Evolutionary conservation across 1,140 invertebrate species (phyloP).

Genomic region (Teleogryllus occipitalis): DNA sequence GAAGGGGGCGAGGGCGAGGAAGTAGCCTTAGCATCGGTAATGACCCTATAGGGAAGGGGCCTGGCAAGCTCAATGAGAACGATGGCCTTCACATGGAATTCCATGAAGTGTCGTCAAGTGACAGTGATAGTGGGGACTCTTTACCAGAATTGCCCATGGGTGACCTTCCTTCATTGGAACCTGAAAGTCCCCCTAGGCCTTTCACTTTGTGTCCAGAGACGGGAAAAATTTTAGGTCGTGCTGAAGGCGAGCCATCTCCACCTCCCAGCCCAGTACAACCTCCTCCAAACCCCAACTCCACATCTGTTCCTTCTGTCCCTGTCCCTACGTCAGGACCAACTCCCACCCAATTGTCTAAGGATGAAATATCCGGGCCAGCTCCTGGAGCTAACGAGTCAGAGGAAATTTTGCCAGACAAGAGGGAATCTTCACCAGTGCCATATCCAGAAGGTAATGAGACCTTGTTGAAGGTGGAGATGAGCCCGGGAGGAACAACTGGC

Average conservation of each 20-base stretch:
- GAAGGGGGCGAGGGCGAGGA: slow-evolving; percentile 7
- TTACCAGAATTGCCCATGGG: slow-evolving; percentile 46
- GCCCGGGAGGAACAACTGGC: slow-evolving; percentile 54
- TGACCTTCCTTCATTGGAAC: slow-evolving; percentile 48
- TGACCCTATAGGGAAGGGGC: slow-evolving; percentile 29
- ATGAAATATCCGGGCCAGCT: slow-evolving; percentile 1
- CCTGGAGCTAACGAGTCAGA: slow-evolving; percentile 7
- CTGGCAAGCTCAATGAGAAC: slow-evolving; percentile 39
- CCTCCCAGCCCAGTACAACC: slow-evolving; percentile 25
- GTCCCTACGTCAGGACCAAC: background rate
- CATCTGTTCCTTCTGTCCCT: background rate
- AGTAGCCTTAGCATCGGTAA: background rate
- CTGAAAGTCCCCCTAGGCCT: slow-evolving; percentile 54
- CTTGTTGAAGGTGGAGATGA: slow-evolving; percentile 55
- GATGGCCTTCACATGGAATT: slow-evolving; percentile 42
- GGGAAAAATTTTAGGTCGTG: slow-evolving; percentile 55
- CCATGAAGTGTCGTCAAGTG: slow-evolving; percentile 34
- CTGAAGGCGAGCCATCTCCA: slow-evolving; percentile 48
- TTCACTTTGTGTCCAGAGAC: slow-evolving; percentile 59
- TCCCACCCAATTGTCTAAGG: background rate
- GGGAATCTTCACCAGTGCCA: background rate
- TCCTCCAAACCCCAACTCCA: background rate
- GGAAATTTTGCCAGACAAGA: slow-evolving; percentile 16
- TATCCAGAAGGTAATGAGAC: slow-evolving; percentile 9
- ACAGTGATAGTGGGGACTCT: slow-evolving; percentile 29